Evolutionary conservation across 2,113 vertebrate genomes (phyloP).

Genomic region (Laticauda laticaudata): DNA sequence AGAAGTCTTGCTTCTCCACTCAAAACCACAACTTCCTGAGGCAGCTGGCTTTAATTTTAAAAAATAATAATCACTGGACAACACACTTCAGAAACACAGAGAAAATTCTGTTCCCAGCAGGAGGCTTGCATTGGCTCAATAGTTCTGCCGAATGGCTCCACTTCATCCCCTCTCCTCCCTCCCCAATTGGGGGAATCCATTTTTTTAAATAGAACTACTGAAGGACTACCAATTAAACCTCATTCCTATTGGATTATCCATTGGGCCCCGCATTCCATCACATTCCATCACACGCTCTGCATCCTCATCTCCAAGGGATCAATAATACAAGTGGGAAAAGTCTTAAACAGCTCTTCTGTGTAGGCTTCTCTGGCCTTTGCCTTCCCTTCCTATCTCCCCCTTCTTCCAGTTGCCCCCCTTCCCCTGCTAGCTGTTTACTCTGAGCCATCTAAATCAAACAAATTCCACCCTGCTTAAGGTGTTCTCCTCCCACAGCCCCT

Average conservation of each 20-base stretch:
- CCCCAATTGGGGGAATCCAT: neutral
- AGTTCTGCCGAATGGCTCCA: neutral
- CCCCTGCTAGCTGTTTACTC: conserved; percentile 2
- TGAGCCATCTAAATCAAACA: conserved; percentile 32
- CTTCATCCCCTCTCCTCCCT: neutral
- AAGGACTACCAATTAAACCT: neutral
- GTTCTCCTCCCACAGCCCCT: conserved; percentile 3
- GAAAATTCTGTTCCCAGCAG: neutral
- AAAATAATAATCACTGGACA: neutral
- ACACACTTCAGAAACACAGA: neutral
- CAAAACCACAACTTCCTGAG: neutral
- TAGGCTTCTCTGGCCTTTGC: neutral
- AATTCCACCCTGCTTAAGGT: conserved; percentile 24
- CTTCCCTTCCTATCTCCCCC: neutral
- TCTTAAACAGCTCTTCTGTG: neutral
- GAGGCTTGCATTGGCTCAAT: neutral
- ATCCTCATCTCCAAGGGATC: neutral
- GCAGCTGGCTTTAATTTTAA: neutral
- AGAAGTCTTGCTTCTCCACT: neutral
- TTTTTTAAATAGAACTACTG: neutral
- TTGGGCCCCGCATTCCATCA: neutral
- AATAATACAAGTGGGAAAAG: neutral
- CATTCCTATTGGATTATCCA: conserved; percentile 21
- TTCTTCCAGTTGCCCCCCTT: neutral
- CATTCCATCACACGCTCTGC: neutral